Evolutionary conservation across 2,113 vertebrate genomes (phyloP).

Genomic region (Gallinago jamesoni): DNA sequence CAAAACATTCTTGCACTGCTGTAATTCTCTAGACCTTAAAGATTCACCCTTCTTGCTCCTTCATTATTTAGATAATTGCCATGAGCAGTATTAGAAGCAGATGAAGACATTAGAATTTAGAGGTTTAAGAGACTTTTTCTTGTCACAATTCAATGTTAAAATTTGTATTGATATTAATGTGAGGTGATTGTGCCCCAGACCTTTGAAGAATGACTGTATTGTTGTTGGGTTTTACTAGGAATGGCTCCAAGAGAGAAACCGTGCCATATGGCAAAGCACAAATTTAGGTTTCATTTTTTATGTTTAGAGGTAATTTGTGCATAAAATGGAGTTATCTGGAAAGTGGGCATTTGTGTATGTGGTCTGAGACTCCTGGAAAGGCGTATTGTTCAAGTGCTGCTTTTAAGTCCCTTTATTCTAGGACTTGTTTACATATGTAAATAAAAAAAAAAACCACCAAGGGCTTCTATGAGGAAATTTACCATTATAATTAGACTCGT

Average conservation of each 20-base stretch:
- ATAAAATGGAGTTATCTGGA: background rate
- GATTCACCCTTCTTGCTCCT: background rate
- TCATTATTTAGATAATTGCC: background rate
- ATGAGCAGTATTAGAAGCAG: background rate
- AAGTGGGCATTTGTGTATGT: background rate
- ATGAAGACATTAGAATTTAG: background rate
- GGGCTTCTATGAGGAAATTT: background rate
- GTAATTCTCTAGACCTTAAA: background rate
- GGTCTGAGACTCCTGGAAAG: background rate
- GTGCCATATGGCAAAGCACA: background rate
- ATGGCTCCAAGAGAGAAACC: background rate
- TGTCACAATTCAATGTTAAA: background rate
- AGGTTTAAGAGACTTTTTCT: background rate
- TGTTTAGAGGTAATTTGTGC: background rate
- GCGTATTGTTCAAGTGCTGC: fast-evolving
- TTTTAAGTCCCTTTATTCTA: background rate
- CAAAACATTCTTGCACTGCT: background rate
- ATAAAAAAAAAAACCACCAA: background rate
- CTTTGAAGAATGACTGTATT: background rate
- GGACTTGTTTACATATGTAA: background rate
- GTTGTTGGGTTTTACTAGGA: background rate
- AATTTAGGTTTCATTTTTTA: background rate
- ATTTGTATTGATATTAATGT: background rate
- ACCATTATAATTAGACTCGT: background rate
- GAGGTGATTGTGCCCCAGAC: background rate